These are phyloP conservation scores for Otolemur crassicaudatus DNA, from an alignment of 2,797 vertebrate species.

Conservation along the genomic window DNA sequence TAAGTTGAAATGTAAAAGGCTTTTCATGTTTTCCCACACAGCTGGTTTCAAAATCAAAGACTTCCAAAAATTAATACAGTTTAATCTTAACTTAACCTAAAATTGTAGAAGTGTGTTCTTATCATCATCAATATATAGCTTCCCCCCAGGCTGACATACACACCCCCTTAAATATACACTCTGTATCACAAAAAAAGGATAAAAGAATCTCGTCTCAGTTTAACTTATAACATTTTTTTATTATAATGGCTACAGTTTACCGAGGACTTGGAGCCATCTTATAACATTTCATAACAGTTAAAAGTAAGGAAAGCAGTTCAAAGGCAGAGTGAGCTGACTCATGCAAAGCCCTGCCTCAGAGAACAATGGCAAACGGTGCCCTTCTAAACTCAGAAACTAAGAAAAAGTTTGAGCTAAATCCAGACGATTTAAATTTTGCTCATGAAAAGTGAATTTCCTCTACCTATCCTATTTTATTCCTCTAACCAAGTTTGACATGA, in stretches of 20 bases:
- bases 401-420: conserved; percentile 71
- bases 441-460: conserved; percentile 76
- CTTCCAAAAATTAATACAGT: background rate
- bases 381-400: conserved; percentile 57
- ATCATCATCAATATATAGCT: background rate
- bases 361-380: conserved; percentile 63
- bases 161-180: background rate
- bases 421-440: conserved; percentile 65
- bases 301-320: conserved; percentile 62
- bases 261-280: conserved; percentile 21
- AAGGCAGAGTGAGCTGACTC: conserved; percentile 56
- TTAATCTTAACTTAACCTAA: background rate
- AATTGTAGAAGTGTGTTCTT: background rate
- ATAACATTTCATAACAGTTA: conserved; percentile 50
- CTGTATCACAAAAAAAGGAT: background rate
- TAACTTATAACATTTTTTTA: conserved; percentile 37
- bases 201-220: background rate
- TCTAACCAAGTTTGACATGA: conserved; percentile 69
- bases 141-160: background rate
- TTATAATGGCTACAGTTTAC: conserved; percentile 37
- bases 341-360: background rate
- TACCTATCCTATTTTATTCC: conserved; percentile 69
- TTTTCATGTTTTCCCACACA: background rate
- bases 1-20: conserved; percentile 3
- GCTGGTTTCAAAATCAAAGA: conserved; percentile 4